These are phyloP conservation scores for Prenolepis imparis DNA, from an alignment of 2,888 invertebrate species.

Conservation along the genomic window DNA sequence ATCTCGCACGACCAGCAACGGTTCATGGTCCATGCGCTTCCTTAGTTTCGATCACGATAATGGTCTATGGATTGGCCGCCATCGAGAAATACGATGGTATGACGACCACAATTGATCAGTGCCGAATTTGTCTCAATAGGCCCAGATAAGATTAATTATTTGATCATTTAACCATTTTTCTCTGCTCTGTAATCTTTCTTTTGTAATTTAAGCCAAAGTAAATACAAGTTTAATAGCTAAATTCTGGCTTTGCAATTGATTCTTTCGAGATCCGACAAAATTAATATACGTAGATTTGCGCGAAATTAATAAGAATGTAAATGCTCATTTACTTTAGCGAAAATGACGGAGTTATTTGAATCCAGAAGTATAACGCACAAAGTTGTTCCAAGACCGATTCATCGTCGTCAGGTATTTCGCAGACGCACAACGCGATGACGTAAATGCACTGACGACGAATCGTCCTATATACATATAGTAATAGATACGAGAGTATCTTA, in stretches of 20 bases:
- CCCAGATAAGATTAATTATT: background rate
- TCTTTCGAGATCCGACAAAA: background rate
- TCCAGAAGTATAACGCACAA: background rate
- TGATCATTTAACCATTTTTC: background rate
- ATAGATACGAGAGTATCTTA: background rate
- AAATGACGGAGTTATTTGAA: background rate
- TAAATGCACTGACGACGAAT: background rate
- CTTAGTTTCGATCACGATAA: constrained; percentile 42
- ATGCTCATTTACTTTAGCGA: background rate
- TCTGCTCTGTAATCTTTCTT: background rate
- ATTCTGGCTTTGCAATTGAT: background rate
- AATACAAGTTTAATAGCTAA: background rate
- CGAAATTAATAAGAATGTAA: background rate
- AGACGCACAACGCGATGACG: background rate
- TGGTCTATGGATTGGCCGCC: background rate
- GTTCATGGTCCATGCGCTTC: constrained; percentile 68
- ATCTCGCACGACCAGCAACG: constrained; percentile 57
- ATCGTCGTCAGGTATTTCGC: background rate
- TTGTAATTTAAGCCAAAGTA: background rate
- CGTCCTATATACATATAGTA: background rate
- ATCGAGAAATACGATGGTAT: background rate
- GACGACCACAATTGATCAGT: background rate
- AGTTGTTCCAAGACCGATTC: background rate
- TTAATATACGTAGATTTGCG: background rate
- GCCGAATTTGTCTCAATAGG: background rate